Base-by-base conservation (phyloP, 2,797 vertebrate species). In the Threskiornis aethiopicus region DNA sequence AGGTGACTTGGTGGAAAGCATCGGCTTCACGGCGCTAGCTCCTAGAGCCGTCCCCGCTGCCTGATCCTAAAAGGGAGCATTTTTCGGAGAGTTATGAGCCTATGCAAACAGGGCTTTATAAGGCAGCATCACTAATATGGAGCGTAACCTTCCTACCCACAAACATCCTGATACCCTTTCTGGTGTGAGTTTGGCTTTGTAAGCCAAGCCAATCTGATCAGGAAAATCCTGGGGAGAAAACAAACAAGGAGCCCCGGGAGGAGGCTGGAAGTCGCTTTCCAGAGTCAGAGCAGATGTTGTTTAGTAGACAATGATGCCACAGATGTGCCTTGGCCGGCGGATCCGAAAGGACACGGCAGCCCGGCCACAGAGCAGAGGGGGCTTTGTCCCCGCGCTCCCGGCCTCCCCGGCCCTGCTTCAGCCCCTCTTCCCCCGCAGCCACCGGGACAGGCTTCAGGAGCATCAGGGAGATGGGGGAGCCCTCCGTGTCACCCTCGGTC, bases 141-240 rank as follows among this genome's bases (percentile, higher is more conserved):
- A 89, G 89, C 61, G 5, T 37, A 89, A 87, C 93, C 80, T 87
- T 84, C 80, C 80, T 93, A 31, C 64, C 90, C 88, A 49, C 95
- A 96, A 82, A 90, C 67, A 95, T 91, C 93, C 84, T 77, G 90
- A 95, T 95, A 62, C 51, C 86, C 70, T 79, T 90, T 87, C 93
- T 93, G 66, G 93, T 70, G 91, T 92, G 93, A 94, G 86, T 44
- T 95, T 61, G 84, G 64, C 88, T 95, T 95, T 93, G 84, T 87
- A 71, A 85, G 71, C 81, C 88, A 87, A 87, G 95, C 70, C 90
- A 64, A 93, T 83, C 86, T 87, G 93, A 94, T 94, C 81, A 89
- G 93, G 94, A 94, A 96, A 95, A 94, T 93, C 88, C 90, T 67
- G 67, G 73, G 88, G 96, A 95, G 95, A 92, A 96, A 90, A 90